A percentile compares a stretch with the other conserved stretches of the same genome.
Conservation (phyloP, 2,113 vertebrate species). For the Saccopteryx bilineata region DNA sequence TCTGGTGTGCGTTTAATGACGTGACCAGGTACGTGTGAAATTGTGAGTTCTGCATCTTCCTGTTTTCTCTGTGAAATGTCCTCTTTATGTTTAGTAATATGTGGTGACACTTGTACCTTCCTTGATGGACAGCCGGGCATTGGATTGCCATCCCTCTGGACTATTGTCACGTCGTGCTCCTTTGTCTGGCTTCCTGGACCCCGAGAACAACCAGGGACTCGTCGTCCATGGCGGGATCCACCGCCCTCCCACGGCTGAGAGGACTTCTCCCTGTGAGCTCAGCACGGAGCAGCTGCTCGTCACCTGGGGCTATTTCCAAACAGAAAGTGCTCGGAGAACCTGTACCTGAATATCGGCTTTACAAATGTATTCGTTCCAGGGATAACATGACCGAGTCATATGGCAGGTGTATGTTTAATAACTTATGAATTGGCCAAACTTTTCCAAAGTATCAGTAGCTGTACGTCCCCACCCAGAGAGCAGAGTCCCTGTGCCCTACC, state of each 20-base stretch:
- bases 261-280: fast-evolving
- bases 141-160: too few species aligned
- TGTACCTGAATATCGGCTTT: background rate
- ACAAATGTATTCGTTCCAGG: background rate
- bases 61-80: background rate
- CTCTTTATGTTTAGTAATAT: background rate
- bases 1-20: background rate
- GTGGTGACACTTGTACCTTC: background rate
- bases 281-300: too few species aligned
- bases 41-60: background rate
- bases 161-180: too few species aligned
- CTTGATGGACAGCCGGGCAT: too few species aligned
- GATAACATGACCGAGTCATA: too few species aligned
- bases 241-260: too few species aligned
- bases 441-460: background rate
- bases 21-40: too few species aligned
- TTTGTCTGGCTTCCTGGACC: too few species aligned
- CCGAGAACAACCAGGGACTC: too few species aligned
- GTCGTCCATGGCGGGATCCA: too few species aligned
- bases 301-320: background rate
- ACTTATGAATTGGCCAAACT: background rate
- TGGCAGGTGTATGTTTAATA: background rate
- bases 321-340: background rate
- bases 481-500: too few species aligned
- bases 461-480: fast-evolving